Conservation (phyloP, 2,888 invertebrate species). For the Troides aeacus region DNA sequence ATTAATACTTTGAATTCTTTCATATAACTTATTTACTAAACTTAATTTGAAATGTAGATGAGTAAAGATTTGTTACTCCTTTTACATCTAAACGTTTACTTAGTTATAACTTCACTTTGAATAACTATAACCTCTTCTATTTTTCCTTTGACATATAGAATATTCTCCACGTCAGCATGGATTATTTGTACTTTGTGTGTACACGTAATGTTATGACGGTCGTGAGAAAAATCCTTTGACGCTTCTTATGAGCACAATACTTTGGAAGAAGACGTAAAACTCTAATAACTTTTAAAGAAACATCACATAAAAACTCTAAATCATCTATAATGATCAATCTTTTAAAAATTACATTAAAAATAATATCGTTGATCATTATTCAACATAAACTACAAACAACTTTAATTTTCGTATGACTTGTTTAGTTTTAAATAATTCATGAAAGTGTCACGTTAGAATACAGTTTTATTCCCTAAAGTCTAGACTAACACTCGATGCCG, state of each 20-base stretch:
- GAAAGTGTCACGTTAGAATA: not conserved
- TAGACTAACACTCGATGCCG: conserved; percentile 15
- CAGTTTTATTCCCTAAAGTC: not conserved
- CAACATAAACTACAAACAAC: no score
- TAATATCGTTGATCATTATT: not conserved
- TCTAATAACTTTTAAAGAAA: conserved; percentile 59
- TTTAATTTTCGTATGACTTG: not conserved
- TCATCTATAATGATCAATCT: not conserved
- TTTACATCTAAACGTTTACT: no score
- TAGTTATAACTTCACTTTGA: no score
- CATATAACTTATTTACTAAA: no score
- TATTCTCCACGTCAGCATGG: conserved; percentile 4
- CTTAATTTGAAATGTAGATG: no score
- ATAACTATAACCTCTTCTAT: not conserved
- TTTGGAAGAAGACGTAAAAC: conserved; percentile 63
- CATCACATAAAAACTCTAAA: conserved; percentile 28
- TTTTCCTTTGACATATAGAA: not conserved
- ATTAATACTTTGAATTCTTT: no score
- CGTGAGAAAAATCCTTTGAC: conserved; percentile 61
- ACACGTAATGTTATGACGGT: conserved; percentile 50
- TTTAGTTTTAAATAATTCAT: not conserved
- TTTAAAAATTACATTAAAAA: not conserved
- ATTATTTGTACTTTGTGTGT: conserved; percentile 49
- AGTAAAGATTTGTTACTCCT: no score
- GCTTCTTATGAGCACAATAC: conserved; percentile 51